These are phyloP conservation scores for Ivindomyrus marchei DNA, from an alignment of 2,113 vertebrate species.

Conservation along the genomic window DNA sequence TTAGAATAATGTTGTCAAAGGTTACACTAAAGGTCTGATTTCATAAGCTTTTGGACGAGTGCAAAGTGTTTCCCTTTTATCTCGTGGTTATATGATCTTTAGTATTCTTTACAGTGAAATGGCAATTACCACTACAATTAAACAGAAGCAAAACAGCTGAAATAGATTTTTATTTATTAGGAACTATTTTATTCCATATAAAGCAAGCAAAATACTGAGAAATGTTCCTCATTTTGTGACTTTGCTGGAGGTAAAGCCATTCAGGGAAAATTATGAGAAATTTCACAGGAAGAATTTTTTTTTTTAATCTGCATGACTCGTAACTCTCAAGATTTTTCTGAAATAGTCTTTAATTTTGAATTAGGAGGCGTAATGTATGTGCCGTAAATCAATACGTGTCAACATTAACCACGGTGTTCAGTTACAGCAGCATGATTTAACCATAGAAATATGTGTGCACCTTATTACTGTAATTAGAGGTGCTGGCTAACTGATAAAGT, in stretches of 20 bases:
- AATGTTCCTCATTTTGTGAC: background rate
- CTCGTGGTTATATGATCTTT: background rate
- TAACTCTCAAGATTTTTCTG: background rate
- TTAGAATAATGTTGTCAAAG: background rate
- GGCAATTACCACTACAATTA: background rate
- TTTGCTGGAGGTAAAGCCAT: background rate
- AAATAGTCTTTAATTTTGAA: constrained; percentile 9
- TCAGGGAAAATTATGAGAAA: background rate
- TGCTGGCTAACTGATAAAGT: background rate
- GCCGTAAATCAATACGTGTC: background rate
- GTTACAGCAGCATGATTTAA: background rate
- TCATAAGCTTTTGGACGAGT: background rate
- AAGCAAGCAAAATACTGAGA: background rate
- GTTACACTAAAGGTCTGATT: background rate
- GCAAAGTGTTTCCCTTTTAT: background rate
- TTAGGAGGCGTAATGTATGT: background rate
- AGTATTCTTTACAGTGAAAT: background rate
- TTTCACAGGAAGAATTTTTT: background rate
- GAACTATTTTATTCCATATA: background rate
- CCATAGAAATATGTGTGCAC: background rate
- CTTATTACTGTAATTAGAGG: background rate
- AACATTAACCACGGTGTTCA: background rate
- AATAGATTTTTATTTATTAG: background rate
- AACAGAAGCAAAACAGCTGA: background rate
- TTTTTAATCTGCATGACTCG: background rate